phyloP scores from a whole-genome alignment of 1,140 invertebrate genomes.

The Leptinotarsa lineolata region DNA sequence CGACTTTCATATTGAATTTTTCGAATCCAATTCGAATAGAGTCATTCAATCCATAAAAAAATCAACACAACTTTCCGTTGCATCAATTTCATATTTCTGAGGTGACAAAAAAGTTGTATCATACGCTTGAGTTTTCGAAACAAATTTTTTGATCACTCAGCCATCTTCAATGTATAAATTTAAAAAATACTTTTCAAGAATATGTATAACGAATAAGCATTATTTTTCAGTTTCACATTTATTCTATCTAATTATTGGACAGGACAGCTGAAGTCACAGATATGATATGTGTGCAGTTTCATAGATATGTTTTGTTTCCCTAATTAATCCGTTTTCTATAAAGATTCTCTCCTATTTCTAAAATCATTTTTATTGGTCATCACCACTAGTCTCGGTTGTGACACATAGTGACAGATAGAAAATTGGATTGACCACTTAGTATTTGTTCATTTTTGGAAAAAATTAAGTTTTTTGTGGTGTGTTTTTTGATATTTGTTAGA shows the following conservation, averaged over 20 bases:
- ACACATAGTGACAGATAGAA: too few species aligned
- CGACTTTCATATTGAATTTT: too few species aligned
- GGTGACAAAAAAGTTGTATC: not conserved
- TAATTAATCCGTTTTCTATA: not conserved
- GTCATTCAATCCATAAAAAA: too few species aligned
- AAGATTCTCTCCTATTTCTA: not conserved
- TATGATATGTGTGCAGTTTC: constrained; percentile 51
- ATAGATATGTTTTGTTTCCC: constrained; percentile 28
- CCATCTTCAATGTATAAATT: constrained; percentile 45
- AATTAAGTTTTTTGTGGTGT: too few species aligned
- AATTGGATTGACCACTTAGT: too few species aligned
- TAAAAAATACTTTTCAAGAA: constrained; percentile 51
- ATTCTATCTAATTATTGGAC: constrained; percentile 52
- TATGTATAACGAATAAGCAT: constrained; percentile 44
- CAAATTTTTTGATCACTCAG: constrained; percentile 21
- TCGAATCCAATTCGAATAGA: too few species aligned
- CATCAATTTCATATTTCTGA: not conserved
- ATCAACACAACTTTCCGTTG: too few species aligned
- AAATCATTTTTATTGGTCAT: not conserved
- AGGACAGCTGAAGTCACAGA: constrained; percentile 54
- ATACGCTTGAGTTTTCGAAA: constrained; percentile 26
- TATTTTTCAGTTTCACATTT: constrained; percentile 38
- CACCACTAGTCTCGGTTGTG: too few species aligned
- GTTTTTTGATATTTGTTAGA: too few species aligned
- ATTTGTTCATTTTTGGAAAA: too few species aligned